Evolutionary conservation across 2,797 vertebrate species (phyloP), one percentile per base, ranked within the genome.

Genomic region (Pipistrellus kuhlii): DNA sequence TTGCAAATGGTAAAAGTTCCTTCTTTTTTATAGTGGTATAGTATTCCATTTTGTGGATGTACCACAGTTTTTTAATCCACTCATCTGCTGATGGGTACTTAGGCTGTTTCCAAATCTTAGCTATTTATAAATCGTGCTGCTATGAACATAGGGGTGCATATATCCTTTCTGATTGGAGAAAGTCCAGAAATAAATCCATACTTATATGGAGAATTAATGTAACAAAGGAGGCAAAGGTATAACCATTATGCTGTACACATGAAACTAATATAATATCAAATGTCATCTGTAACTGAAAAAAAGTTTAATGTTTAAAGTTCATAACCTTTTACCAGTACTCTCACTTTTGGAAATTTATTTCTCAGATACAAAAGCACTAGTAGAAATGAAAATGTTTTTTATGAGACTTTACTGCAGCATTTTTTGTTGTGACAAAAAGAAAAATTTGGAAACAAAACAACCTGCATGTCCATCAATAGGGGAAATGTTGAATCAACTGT

Each of bases 321-420:
- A 15, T 23, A 76, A 87, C 3, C 77, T 90, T 90, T 90, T 68
- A 48, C 18, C 27, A 21, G 53, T 4, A 51, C 64, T 38, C 27
- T 18, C 30, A 89, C 4, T 82, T 93, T 38, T 41, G 18, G 30
- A 92, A 87, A 96, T 66, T 27, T 83, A 81, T 15, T 85, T 38
- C 84, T 68, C n/a, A 91, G 90, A 89, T 89, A 93, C 17, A 95
- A 85, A 85, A 95, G 9, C 32, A 69, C 25, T 44, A 62, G 27
- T 51, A 84, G n/a, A 73, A 41, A 13, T 76, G 25, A 84, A 92
- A 81, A 83, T 32, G 38, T 72, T 78, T 73, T 88, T 53, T 17
- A 12, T 46, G 18, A 77, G 21, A 55, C 62, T 53, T 68, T 38
- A 59, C 25, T 69, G 23, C 17, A 90, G 44, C 25, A 53, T 38